These are phyloP conservation scores for Melanotaenia trifasciata DNA, from an alignment of 2,797 vertebrate species.

Conservation along the genomic window DNA sequence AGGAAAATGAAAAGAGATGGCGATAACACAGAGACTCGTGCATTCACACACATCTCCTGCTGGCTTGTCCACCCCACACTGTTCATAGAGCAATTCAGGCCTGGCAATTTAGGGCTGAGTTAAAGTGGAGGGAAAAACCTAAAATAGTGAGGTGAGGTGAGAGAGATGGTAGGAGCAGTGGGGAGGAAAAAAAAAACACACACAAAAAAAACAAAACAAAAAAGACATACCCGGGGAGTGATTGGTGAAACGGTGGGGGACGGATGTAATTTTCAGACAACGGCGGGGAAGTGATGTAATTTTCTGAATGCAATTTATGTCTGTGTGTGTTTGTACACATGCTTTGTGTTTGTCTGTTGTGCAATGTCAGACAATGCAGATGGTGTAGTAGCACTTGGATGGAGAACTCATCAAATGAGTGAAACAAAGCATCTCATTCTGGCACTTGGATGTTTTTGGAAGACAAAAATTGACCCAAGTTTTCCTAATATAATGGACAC, in stretches of 20 bases:
- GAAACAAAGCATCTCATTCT: conserved; percentile 65
- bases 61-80: conserved; percentile 76
- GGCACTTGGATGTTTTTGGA: conserved; percentile 38
- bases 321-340: conserved; percentile 36
- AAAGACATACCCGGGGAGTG: conserved; percentile 68
- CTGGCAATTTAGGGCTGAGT: conserved; percentile 77
- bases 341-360: conserved; percentile 31
- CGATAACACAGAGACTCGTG: conserved; percentile 76
- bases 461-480: conserved; percentile 33
- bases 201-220: neutral
- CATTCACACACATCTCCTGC: conserved; percentile 73
- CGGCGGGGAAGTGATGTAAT: conserved; percentile 78
- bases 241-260: conserved; percentile 80
- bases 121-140: conserved; percentile 72
- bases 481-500: conserved; percentile 45
- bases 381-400: conserved; percentile 57
- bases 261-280: conserved; percentile 79
- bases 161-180: conserved; percentile 27
- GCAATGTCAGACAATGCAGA: conserved; percentile 61
- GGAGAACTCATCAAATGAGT: conserved; percentile 53
- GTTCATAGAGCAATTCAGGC: conserved; percentile 81
- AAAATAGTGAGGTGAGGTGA: conserved; percentile 61
- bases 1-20: conserved; percentile 84
- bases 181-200: conserved; percentile 7
- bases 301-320: conserved; percentile 73